Evolutionary conservation across 2,888 invertebrate genomes (phyloP).

Genomic region (Hipparchia semele): DNA sequence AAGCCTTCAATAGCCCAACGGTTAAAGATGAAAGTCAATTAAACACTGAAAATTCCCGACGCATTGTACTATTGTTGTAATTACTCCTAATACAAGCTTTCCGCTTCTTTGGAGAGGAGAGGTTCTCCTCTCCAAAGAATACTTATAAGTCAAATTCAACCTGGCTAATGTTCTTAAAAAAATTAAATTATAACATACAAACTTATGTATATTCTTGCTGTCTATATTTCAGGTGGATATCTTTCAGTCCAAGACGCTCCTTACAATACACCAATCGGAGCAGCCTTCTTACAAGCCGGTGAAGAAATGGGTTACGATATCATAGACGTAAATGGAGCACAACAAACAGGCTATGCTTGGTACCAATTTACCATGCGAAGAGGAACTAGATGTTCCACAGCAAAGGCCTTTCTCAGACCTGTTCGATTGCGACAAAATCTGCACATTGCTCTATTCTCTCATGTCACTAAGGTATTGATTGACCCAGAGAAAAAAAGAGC

Average conservation of each 20-base stretch:
- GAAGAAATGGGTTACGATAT: constrained; percentile 96
- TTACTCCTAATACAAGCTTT: too few species aligned
- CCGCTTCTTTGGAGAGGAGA: too few species aligned
- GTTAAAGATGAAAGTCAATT: too few species aligned
- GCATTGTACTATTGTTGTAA: too few species aligned
- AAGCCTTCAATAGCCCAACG: too few species aligned
- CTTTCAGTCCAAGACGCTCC: constrained; percentile 90
- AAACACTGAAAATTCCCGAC: too few species aligned
- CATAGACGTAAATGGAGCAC: constrained; percentile 91
- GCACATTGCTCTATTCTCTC: constrained; percentile 91
- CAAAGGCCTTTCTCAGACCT: constrained; percentile 93
- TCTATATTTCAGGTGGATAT: constrained; percentile 85
- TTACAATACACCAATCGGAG: constrained; percentile 91
- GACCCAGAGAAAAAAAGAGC: constrained; percentile 88
- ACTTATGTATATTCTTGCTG: background rate
- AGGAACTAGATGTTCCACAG: constrained; percentile 91
- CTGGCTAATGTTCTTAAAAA: too few species aligned
- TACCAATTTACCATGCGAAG: constrained; percentile 95
- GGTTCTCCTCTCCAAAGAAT: too few species aligned
- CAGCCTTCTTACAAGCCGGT: constrained; percentile 94
- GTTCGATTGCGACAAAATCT: constrained; percentile 90
- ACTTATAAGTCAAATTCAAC: too few species aligned
- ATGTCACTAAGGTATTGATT: constrained; percentile 90
- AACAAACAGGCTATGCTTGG: constrained; percentile 93
- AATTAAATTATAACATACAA: background rate